These are phyloP conservation scores for Alexandromys fortis DNA, from an alignment of 2,113 vertebrate species.

Conservation along the genomic window DNA sequence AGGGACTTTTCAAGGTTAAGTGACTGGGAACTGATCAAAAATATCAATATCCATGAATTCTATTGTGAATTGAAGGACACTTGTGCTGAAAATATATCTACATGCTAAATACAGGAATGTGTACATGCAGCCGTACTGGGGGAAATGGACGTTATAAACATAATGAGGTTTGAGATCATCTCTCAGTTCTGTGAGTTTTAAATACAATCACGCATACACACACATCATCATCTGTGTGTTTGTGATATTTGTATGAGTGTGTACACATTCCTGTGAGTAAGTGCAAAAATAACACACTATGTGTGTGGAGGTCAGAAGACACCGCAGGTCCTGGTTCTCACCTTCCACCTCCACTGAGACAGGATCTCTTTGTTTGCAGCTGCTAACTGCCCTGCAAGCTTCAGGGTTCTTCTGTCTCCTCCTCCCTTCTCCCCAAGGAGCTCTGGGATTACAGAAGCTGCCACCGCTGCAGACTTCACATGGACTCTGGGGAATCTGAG, in stretches of 20 bases:
- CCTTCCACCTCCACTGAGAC: not conserved
- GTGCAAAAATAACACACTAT: not conserved
- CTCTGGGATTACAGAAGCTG: not conserved
- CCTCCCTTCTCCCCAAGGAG: not conserved
- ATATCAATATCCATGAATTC: not conserved
- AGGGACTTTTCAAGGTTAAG: not conserved
- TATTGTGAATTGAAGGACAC: not conserved
- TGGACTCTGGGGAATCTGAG: not conserved
- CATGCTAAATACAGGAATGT: not conserved
- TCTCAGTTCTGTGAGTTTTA: not conserved
- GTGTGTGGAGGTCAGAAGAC: not conserved
- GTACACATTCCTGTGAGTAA: not conserved
- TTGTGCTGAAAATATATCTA: not conserved
- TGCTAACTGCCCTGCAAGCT: too few relatives aligned
- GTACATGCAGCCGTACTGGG: not conserved
- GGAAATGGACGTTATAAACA: not conserved
- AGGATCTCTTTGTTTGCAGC: not conserved
- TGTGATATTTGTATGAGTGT: not conserved
- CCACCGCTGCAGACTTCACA: not conserved
- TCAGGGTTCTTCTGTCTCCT: not conserved
- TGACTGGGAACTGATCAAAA: not conserved
- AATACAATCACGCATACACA: not conserved
- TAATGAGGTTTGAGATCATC: not conserved
- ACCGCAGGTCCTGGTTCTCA: not conserved
- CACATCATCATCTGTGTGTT: not conserved